A percentile compares a stretch with the other conserved stretches of the same genome.
These are phyloP conservation scores for Nyctereutes procyonoides DNA, from an alignment of 2,113 vertebrate species.

Conservation along the genomic window DNA sequence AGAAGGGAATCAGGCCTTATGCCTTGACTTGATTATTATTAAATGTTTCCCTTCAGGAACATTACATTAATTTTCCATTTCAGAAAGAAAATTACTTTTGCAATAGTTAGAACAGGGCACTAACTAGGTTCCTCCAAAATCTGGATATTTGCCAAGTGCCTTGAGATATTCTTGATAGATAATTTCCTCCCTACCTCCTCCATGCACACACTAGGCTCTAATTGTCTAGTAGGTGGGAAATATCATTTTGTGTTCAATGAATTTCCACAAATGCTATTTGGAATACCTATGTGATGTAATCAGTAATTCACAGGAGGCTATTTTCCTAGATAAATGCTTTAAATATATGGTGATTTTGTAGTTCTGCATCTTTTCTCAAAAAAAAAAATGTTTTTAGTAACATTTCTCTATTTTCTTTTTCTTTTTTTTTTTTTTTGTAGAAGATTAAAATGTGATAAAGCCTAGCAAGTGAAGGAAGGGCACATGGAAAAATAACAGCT, in stretches of 20 bases:
- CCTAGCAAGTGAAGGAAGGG: neutral
- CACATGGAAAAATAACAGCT: neutral
- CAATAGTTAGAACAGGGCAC: constrained; percentile 53
- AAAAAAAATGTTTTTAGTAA: neutral
- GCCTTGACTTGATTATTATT: constrained; percentile 69
- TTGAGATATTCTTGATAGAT: constrained; percentile 56
- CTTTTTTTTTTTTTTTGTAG: neutral
- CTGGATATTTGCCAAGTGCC: constrained; percentile 64
- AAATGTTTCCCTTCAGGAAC: constrained; percentile 79
- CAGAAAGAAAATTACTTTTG: constrained; percentile 80
- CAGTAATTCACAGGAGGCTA: neutral
- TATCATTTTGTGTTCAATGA: constrained; percentile 64
- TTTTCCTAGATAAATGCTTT: constrained; percentile 24
- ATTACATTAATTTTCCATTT: constrained; percentile 79
- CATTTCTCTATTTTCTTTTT: neutral
- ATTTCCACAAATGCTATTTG: constrained; percentile 47
- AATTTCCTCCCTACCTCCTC: neutral
- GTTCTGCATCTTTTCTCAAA: neutral
- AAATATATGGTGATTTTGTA: neutral
- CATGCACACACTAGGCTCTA: neutral
- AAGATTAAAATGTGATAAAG: neutral
- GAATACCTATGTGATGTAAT: constrained; percentile 25
- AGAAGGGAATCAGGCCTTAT: constrained; percentile 63
- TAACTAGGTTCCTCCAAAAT: constrained; percentile 53
- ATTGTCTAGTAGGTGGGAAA: constrained; percentile 55